Evolutionary conservation across 2,888 invertebrate genomes (phyloP), one percentile per base, ranked within the genome.

Genomic region (Ennomos fuscantarius): DNA sequence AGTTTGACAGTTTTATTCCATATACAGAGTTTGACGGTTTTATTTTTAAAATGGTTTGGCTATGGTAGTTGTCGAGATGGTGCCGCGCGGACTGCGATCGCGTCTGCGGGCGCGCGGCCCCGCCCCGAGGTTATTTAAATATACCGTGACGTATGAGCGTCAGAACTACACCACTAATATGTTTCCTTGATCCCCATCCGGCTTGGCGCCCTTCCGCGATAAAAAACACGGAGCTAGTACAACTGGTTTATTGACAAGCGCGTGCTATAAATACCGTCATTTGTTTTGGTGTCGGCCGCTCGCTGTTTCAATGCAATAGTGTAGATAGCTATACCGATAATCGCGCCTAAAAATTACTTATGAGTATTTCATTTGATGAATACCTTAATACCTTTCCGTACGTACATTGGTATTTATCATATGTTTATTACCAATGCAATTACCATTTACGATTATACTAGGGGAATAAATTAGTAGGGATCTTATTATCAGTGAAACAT

Each of bases 121-220:
- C 80, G 80, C 80, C 79, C 74, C 79, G 76, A 75, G 78, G 76
- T 75, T 82, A 84, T 86, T 82, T 87, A 79, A 82, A 85, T 82
- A 82, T 72, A 75, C 71, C 74, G 73, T 83, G 86, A 84, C 84
- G 86, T 84, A 73, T 71, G 36, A 51, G 8, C 37, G 52, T 43
- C 37, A 66, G 65, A 62, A 64, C 62, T 69, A 72, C 69, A 76
- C 66, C 73, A 74, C 74, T 76, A 66, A 53, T 67, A 72, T 60
- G 72, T 74, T 81, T 84, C 86, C 87, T 86, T 82, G 84, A 84
- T 85, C 79, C 78, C 76, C 73, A 79, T 78, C 77, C 75, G 75
- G 70, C 55, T 58, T 71, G 67, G 69, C 75, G 82, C 82, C 84
- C 83, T 87, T 85, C 84, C 80, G 75, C 73, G 73, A 68, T 66